Evolutionary conservation across 2,113 vertebrate genomes (phyloP), one percentile per base, ranked within the genome.

Genomic region (Orthonyx spaldingii): DNA sequence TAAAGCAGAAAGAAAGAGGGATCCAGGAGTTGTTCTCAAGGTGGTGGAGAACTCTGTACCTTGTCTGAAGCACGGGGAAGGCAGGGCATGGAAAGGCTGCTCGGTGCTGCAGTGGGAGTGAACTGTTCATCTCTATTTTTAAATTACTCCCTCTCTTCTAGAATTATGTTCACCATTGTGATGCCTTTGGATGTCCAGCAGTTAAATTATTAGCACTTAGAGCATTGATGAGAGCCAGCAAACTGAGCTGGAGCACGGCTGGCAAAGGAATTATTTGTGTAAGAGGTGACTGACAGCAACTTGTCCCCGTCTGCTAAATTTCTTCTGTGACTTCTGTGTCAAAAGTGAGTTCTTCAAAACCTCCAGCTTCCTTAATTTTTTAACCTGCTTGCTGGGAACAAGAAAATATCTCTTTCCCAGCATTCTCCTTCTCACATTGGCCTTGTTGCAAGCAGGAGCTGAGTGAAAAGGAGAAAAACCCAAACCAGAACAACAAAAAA

Each of bases 371-470:
- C 92, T 49, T 37, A n/a, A 65, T 82, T 82, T 97, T 93, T 96
- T 96, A 98, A 97, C 97, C 94, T 94, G 93, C 93, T 50, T 74
- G 93, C 97, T 98, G 98, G 98, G 98, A 98, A 98, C 96, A 97
- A 94, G 95, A 90, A 97, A 97, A 97, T 95, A 21, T 91, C 83
- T 66, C 22, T 93, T 98, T 98, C 98, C 95, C 98, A 98, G 88
- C 96, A 84, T 95, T 97, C 96, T 97, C 91, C 87, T 94, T 95
- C 96, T 94, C 94, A 80, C 89, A 94, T 96, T 93, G 94, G 94
- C 87, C 84, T 90, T 97, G 89, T 46, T 97, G 96, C 90, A 83
- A 95, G 90, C 95, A 97, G 94, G 90, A 97, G 84, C 94, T 95
- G 84, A 96, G 84, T 64, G 95, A 96, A 97, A 97, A 93, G 75